Percentiles rank a stretch among this genome's conserved stretches.
phyloP scores from a whole-genome alignment of 2,888 invertebrate species.

The Tenodera sinensis region DNA sequence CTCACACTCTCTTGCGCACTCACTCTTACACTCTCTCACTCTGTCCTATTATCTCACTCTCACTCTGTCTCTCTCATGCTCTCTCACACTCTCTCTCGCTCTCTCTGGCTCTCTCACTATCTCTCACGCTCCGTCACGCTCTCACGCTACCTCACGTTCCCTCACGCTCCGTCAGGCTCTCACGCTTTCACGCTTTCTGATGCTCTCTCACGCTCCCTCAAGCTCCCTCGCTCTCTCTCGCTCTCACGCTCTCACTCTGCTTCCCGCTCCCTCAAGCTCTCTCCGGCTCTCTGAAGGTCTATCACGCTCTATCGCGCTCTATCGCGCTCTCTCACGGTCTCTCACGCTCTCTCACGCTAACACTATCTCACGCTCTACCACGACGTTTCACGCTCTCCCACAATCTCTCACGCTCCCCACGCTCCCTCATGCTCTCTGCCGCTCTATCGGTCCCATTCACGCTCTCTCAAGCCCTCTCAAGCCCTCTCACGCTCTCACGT shows the following conservation, averaged over 20 bases:
- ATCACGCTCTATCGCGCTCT: not conserved
- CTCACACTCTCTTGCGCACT: too few relatives aligned
- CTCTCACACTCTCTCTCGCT: too few relatives aligned
- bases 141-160: conserved; percentile 25
- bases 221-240: too few relatives aligned
- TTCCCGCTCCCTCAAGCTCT: too few relatives aligned
- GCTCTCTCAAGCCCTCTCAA: conserved; percentile 36
- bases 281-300: too few relatives aligned
- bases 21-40: not conserved
- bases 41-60: too few relatives aligned
- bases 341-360: conserved; percentile 35
- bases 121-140: conserved; percentile 23
- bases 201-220: too few relatives aligned
- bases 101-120: not conserved
- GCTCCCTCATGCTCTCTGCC: conserved; percentile 34
- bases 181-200: conserved; percentile 31
- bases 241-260: too few relatives aligned
- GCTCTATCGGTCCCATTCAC: conserved; percentile 33
- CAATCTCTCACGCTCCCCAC: conserved; percentile 32
- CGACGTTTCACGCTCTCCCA: conserved; percentile 37
- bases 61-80: too few relatives aligned
- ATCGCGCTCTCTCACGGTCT: conserved; percentile 35
- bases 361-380: conserved; percentile 37
- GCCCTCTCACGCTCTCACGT: too few relatives aligned
- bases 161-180: conserved; percentile 36